phyloP scores from a whole-genome alignment of 2,888 invertebrate genomes.

The Ramazzottius varieornatus region DNA sequence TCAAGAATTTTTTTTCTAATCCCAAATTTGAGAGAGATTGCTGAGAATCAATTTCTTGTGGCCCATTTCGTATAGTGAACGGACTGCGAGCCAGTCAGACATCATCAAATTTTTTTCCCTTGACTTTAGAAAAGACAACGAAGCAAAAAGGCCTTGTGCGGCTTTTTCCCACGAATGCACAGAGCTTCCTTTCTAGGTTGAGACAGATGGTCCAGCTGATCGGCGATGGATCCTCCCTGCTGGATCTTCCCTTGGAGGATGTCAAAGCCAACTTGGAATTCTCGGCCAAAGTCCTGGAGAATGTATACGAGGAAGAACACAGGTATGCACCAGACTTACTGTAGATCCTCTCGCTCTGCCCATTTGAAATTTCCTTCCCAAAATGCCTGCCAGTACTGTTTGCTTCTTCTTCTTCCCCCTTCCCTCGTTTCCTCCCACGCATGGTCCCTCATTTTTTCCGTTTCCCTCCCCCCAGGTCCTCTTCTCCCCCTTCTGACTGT shows the following conservation, averaged over 20 bases:
- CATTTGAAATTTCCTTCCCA: background rate
- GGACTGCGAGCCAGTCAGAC: too few species aligned
- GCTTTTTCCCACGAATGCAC: too few species aligned
- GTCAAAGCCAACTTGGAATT: constrained; percentile 73
- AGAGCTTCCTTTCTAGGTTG: background rate
- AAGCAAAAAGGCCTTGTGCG: too few species aligned
- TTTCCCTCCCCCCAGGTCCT: background rate
- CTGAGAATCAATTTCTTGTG: too few species aligned
- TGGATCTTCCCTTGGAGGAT: constrained; percentile 61
- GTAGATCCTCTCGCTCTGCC: constrained; percentile 5
- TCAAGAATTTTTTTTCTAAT: too few species aligned
- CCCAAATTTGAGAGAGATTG: too few species aligned
- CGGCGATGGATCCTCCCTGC: constrained; percentile 18
- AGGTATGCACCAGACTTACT: constrained; percentile 38
- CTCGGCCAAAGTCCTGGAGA: constrained; percentile 69
- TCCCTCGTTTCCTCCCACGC: background rate
- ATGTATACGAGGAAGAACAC: constrained; percentile 72
- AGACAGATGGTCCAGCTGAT: background rate
- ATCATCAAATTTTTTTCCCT: too few species aligned
- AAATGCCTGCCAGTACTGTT: background rate
- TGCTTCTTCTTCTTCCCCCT: background rate
- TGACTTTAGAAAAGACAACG: too few species aligned
- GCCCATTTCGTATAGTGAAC: too few species aligned
- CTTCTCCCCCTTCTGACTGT: too few species aligned
- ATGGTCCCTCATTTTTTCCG: background rate